A percentile compares a stretch with the other conserved stretches of the same genome.
Evolutionary conservation across 1,140 invertebrate genomes (phyloP).

Genomic region (Anadara kagoshimensis): DNA sequence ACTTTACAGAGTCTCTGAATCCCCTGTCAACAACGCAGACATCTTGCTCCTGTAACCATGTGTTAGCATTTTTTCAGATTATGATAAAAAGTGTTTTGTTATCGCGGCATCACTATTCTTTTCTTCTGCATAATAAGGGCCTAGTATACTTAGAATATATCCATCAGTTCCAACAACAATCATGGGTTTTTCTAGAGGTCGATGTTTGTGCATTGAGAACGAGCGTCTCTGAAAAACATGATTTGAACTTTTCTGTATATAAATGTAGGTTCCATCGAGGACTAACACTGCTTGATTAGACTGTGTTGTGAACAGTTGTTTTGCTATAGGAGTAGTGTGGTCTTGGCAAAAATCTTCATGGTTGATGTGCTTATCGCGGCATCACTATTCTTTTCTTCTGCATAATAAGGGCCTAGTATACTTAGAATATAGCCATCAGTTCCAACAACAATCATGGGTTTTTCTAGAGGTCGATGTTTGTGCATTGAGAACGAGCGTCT

Average conservation of each 20-base stretch:
- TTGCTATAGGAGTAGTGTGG: slow-evolving; percentile 3
- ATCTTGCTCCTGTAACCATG: slow-evolving; percentile 16
- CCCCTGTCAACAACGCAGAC: slow-evolving; percentile 19
- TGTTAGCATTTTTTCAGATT: slow-evolving; percentile 1
- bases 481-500: slow-evolving; percentile 15
- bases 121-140: slow-evolving; percentile 20
- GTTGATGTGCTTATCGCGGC: neutral
- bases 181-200: slow-evolving; percentile 19
- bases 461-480: slow-evolving; percentile 14
- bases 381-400: too few species aligned
- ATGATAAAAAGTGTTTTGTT: slow-evolving; percentile 20
- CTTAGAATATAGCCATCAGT: slow-evolving; percentile 28
- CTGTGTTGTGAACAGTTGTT: neutral
- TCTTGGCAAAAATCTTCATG: neutral
- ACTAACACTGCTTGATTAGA: slow-evolving; percentile 14
- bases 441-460: slow-evolving; percentile 17
- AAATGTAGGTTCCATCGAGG: slow-evolving; percentile 21
- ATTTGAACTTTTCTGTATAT: slow-evolving; percentile 13
- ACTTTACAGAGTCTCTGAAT: slow-evolving; percentile 7
- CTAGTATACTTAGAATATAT: slow-evolving; percentile 23
- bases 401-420: too few species aligned
- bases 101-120: slow-evolving; percentile 22
- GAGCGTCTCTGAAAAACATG: slow-evolving; percentile 12
- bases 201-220: slow-evolving; percentile 8
- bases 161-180: slow-evolving; percentile 19